Evolutionary conservation across 1,140 invertebrate species (phyloP), one percentile per base, ranked within the genome.

Genomic region (Monochamus saltuarius): DNA sequence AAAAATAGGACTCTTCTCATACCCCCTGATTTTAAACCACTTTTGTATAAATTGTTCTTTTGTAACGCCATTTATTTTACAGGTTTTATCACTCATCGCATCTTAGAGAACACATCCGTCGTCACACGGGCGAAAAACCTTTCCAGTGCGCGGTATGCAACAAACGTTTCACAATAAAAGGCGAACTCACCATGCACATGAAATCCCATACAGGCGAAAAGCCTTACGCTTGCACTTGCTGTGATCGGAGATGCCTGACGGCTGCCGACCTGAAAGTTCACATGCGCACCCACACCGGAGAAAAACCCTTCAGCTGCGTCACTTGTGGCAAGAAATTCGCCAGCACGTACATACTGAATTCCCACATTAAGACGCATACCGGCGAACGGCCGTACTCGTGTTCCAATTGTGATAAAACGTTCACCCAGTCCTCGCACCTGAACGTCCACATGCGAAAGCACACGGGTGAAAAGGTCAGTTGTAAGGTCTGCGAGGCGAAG

Each of bases 161-260:
- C 36, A 80, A 85, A 37, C 72, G 85, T 56, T 90, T 90, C 68
- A 89, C 87, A 2, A 86, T 89, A 55, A 85, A 83, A 39, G 89
- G 80, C 49, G 79, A 83, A 35, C 63, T 85, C 43, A 83, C 82
- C 29, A 81, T 81, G 56, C 84, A 85, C 53, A 78, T 82, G 72
- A 79, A 81, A 51, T 78, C 80, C 4, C 83, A 85, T 67, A 84
- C 82, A 2, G 83, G 82, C 0, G 82, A 84, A 47, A 86, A 81
- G 76, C 86, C 79, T 59, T 86, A 76, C 73, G 82, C 77, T 17
- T 85, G 83, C 59, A 78, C 80, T 38, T 67, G 79, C 4, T 86
- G 85, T 68, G 80, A 80, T 22, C 53, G 69, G 37, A 55, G 61
- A 39, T 68, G 72, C 59, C 55, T 68, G 34, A 70, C 65, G 52